Conservation (phyloP, 2,888 invertebrate species). For the Lissonota sp. region DNA sequence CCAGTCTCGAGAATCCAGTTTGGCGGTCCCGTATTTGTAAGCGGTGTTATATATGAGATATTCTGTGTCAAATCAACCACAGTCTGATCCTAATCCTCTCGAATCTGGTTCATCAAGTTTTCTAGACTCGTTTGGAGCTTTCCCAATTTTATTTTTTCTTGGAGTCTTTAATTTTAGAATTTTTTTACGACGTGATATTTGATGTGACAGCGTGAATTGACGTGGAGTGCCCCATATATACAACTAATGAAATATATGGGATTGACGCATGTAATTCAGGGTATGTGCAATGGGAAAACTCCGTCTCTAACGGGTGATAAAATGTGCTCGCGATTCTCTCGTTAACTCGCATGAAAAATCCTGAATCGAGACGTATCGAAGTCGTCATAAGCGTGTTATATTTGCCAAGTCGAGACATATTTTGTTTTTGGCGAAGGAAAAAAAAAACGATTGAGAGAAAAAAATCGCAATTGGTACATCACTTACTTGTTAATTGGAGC, state of each 20-base stretch:
- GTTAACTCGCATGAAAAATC: conserved; percentile 48
- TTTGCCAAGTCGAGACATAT: neutral
- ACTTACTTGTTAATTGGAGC: conserved; percentile 39
- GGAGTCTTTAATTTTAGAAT: too few relatives aligned
- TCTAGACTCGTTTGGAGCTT: too few relatives aligned
- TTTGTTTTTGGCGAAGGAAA: neutral
- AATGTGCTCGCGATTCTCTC: conserved; percentile 37
- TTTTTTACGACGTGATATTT: too few relatives aligned
- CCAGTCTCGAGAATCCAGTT: conserved; percentile 57
- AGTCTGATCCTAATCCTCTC: too few relatives aligned
- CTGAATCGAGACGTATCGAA: conserved; percentile 35
- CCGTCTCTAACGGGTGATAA: conserved; percentile 43
- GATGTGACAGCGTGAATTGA: too few relatives aligned
- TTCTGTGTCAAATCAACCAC: too few relatives aligned
- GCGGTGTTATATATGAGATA: neutral
- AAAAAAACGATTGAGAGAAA: neutral
- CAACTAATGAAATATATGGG: neutral
- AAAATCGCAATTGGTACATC: neutral
- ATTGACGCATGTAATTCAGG: neutral
- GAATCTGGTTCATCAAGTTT: too few relatives aligned
- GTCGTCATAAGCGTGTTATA: conserved; percentile 6
- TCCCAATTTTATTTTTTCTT: too few relatives aligned
- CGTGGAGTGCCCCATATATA: too few relatives aligned
- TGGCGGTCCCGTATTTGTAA: conserved; percentile 31
- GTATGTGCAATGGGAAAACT: conserved; percentile 6